These are phyloP conservation scores for Drosophila hydei DNA, from an alignment of 1,140 invertebrate species.

Conservation along the genomic window DNA sequence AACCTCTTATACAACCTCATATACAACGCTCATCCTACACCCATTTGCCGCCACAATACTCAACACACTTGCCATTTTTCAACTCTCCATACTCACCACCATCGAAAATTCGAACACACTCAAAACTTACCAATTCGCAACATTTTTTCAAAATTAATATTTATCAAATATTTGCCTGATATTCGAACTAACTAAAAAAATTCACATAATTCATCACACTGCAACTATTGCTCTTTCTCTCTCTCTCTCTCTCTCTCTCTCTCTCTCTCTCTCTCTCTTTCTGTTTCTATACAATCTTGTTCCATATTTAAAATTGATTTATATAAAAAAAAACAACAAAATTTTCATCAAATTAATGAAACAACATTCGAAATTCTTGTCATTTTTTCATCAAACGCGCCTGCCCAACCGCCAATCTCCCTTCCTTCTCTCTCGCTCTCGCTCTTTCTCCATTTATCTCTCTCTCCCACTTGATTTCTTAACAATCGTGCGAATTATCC, in stretches of 20 bases:
- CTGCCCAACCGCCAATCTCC: slow-evolving; percentile 23
- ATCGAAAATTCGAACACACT: too few relatives aligned
- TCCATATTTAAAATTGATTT: slow-evolving; percentile 19
- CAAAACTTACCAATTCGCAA: not conserved
- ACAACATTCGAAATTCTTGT: slow-evolving; percentile 64
- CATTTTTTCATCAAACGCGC: slow-evolving; percentile 66
- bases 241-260: slow-evolving; percentile 27
- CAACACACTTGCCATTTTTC: too few relatives aligned
- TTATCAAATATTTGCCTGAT: not conserved
- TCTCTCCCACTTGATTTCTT: slow-evolving; percentile 23
- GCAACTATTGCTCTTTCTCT: slow-evolving; percentile 20
- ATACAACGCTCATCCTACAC: not conserved
- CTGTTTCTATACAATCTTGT: slow-evolving; percentile 2
- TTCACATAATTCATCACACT: slow-evolving; percentile 36
- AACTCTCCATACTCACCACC: slow-evolving; percentile 5
- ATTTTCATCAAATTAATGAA: slow-evolving; percentile 45
- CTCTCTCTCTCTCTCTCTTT: slow-evolving; percentile 13
- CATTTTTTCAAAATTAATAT: not conserved
- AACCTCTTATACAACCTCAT: too few relatives aligned
- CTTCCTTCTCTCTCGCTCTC: not conserved
- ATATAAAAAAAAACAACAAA: slow-evolving; percentile 1
- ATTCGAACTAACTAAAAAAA: not conserved
- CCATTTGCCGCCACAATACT: not conserved
- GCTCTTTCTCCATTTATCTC: not conserved
- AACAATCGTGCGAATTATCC: slow-evolving; percentile 12